A percentile compares a stretch with the other conserved stretches of the same genome.
Conservation (phyloP, 2,113 vertebrate species). For the Lutjanus erythropterus region DNA sequence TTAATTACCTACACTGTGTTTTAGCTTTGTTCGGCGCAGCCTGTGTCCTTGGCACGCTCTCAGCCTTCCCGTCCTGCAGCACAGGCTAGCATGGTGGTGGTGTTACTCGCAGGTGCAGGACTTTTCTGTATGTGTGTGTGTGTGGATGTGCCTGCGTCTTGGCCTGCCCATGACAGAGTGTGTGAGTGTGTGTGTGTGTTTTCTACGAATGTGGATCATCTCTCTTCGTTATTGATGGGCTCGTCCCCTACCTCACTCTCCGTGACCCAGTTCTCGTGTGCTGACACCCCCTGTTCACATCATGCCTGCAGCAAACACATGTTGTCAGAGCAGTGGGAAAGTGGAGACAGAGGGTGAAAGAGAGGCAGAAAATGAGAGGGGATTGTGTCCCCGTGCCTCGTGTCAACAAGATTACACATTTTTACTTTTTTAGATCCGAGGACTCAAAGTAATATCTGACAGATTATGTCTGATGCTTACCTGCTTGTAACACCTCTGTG, state of each 20-base stretch:
- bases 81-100: slow-evolving; percentile 21
- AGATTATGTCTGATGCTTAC: neutral
- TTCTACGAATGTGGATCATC: slow-evolving; percentile 59
- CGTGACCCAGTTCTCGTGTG: slow-evolving; percentile 78
- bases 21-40: slow-evolving; percentile 18
- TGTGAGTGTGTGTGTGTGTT: slow-evolving; percentile 24
- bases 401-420: slow-evolving; percentile 1
- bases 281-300: slow-evolving; percentile 69
- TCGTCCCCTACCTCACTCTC: slow-evolving; percentile 62
- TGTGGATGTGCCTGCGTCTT: slow-evolving; percentile 16
- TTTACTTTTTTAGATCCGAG: slow-evolving; percentile 12
- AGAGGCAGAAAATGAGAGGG: slow-evolving; percentile 16
- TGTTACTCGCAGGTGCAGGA: slow-evolving; percentile 51
- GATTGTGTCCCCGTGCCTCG: neutral
- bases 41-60: slow-evolving; percentile 54
- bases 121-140: slow-evolving; percentile 10
- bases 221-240: slow-evolving; percentile 75
- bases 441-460: neutral
- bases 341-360: slow-evolving; percentile 35
- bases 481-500: neutral
- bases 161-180: slow-evolving; percentile 24
- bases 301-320: slow-evolving; percentile 69
- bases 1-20: slow-evolving; percentile 58
- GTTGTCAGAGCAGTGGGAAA: slow-evolving; percentile 58
- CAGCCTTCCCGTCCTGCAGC: slow-evolving; percentile 19